These are phyloP conservation scores for Eulithis prunata DNA, from an alignment of 2,888 invertebrate genomes.

Conservation along the genomic window DNA sequence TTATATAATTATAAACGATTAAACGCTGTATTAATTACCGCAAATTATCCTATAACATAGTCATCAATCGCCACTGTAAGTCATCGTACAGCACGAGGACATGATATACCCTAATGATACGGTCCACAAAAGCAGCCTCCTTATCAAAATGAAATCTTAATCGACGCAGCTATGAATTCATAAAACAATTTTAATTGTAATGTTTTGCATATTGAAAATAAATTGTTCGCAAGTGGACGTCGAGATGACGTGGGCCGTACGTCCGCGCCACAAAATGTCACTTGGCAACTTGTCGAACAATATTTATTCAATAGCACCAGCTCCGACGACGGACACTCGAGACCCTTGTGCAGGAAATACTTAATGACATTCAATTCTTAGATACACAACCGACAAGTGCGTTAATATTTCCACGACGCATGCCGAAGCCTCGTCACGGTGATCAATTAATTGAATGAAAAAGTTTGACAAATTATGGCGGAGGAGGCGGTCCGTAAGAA, in stretches of 20 bases:
- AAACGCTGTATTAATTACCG: constrained; percentile 41
- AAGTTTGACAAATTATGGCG: constrained; percentile 76
- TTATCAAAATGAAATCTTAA: constrained; percentile 82
- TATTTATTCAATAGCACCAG: constrained; percentile 78
- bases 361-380: constrained; percentile 79
- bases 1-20: constrained; percentile 33
- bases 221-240: constrained; percentile 66
- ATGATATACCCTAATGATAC: constrained; percentile 66
- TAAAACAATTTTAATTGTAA: constrained; percentile 79
- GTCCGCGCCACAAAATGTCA: constrained; percentile 71
- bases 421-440: constrained; percentile 54
- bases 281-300: constrained; percentile 78
- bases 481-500: constrained; percentile 64
- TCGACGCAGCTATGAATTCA: constrained; percentile 72
- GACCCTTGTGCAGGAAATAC: constrained; percentile 74
- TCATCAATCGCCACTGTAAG: constrained; percentile 55
- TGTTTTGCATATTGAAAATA: constrained; percentile 76
- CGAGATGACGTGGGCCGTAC: constrained; percentile 65
- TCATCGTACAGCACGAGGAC: constrained; percentile 52
- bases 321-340: constrained; percentile 75
- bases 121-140: constrained; percentile 64
- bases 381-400: constrained; percentile 69
- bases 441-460: constrained; percentile 75
- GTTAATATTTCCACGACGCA: constrained; percentile 67
- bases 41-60: constrained; percentile 41